Percentiles rank a stretch among this genome's conserved stretches.
Conservation (phyloP, 2,113 vertebrate genomes). For the Takifugu bimaculatus region DNA sequence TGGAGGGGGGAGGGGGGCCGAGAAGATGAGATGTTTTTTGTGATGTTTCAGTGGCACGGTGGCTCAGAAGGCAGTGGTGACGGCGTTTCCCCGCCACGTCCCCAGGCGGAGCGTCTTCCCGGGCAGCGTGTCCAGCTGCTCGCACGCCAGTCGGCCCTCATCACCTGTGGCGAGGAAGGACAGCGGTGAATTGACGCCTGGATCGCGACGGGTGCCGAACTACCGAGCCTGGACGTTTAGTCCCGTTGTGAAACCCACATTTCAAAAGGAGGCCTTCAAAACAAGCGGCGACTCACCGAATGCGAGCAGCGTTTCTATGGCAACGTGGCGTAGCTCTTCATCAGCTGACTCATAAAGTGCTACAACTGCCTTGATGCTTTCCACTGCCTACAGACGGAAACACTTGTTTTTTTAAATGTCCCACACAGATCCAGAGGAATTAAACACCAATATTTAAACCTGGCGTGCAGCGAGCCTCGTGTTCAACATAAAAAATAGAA, state of each 20-base stretch:
- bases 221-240: no score
- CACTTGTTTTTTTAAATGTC: background rate
- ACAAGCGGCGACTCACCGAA: conserved; percentile 79
- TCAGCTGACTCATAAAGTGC: conserved; percentile 85
- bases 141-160: conserved; percentile 89
- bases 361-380: conserved; percentile 87
- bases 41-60: conserved; percentile 7
- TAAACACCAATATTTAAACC: no score
- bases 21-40: background rate
- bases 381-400: conserved; percentile 77
- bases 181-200: no score
- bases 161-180: conserved; percentile 75
- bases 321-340: conserved; percentile 88
- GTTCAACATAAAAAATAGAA: background rate
- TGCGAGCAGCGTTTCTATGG: conserved; percentile 88
- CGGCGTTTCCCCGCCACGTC: conserved; percentile 77
- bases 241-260: no score
- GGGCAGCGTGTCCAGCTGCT: conserved; percentile 87
- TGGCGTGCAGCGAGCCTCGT: no score
- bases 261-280: no score
- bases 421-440: background rate
- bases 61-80: conserved; percentile 83
- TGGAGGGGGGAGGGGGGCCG: conserved; percentile 20
- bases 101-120: conserved; percentile 79
- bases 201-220: no score